Conservation (phyloP, 2,888 invertebrate genomes). For the Spicauda simplicius region DNA sequence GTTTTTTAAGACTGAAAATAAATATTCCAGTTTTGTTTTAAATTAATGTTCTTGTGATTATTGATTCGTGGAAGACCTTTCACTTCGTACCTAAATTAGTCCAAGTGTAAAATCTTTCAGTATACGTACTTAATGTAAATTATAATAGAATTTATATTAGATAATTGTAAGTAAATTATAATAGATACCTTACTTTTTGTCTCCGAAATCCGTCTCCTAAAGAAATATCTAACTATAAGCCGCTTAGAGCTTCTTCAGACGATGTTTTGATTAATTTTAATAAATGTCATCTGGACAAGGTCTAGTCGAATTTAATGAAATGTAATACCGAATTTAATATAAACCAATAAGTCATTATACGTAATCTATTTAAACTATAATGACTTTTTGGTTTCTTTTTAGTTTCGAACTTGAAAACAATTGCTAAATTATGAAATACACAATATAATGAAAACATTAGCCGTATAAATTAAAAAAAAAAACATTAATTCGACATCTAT, state of each 20-base stretch:
- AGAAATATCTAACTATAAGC: slow-evolving; percentile 13
- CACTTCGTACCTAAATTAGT: slow-evolving; percentile 77
- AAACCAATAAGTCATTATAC: slow-evolving; percentile 38
- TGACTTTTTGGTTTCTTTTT: slow-evolving; percentile 38
- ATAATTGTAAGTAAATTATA: slow-evolving; percentile 83
- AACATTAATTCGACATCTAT: not conserved
- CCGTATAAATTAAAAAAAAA: too few species aligned
- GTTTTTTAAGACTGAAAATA: slow-evolving; percentile 80
- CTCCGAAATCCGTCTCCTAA: slow-evolving; percentile 59
- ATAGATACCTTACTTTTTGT: slow-evolving; percentile 71
- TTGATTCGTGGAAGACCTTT: slow-evolving; percentile 61
- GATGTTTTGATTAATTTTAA: slow-evolving; percentile 47
- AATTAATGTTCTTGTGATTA: slow-evolving; percentile 60
- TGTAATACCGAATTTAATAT: not conserved
- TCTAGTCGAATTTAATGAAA: slow-evolving; percentile 47
- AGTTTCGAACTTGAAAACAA: slow-evolving; percentile 1
- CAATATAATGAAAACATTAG: too few species aligned
- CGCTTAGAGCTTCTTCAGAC: slow-evolving; percentile 67
- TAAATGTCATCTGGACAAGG: slow-evolving; percentile 58
- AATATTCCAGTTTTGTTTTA: slow-evolving; percentile 78
- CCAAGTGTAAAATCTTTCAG: slow-evolving; percentile 82
- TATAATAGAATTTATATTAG: slow-evolving; percentile 84
- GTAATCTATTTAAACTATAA: slow-evolving; percentile 14
- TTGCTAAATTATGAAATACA: too few species aligned
- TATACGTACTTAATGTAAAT: slow-evolving; percentile 85